A percentile compares a stretch with the other conserved stretches of the same genome.
phyloP scores from a whole-genome alignment of 1,140 invertebrate species.

The Uloborus diversus region DNA sequence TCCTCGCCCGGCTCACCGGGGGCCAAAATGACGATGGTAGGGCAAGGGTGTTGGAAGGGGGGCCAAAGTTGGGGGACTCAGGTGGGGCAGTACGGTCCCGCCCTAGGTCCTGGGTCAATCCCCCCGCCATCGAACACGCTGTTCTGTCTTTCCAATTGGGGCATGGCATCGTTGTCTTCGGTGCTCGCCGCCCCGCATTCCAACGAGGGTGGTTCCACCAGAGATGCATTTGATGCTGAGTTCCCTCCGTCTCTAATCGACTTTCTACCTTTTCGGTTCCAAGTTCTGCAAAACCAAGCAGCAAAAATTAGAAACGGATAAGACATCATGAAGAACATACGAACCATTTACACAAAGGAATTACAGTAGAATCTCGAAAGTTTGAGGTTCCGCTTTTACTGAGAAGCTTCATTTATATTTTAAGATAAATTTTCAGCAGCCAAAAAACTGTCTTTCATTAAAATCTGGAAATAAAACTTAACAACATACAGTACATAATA shows the following conservation, averaged over 20 bases:
- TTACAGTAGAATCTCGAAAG: too few species aligned
- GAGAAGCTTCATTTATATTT: too few species aligned
- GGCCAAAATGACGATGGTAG: slow-evolving; percentile 22
- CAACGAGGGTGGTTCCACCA: slow-evolving; percentile 4
- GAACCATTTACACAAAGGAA: too few species aligned
- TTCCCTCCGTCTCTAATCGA: background rate
- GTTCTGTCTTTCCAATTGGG: slow-evolving; percentile 47
- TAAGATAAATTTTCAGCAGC: too few species aligned
- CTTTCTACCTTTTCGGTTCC: slow-evolving; percentile 1
- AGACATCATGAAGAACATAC: too few species aligned
- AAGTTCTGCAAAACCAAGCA: too few species aligned
- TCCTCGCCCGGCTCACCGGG: slow-evolving; percentile 3
- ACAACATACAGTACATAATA: too few species aligned
- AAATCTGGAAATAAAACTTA: too few species aligned
- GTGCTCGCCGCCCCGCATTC: background rate
- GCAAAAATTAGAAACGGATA: too few species aligned
- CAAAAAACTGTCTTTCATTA: too few species aligned
- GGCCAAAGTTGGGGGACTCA: slow-evolving; percentile 55
- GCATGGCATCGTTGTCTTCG: slow-evolving; percentile 39
- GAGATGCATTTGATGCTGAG: background rate
- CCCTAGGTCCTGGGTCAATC: background rate
- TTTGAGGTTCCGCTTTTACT: too few species aligned
- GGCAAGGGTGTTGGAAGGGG: slow-evolving; percentile 37
- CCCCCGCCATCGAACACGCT: slow-evolving; percentile 51
- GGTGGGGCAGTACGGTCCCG: slow-evolving; percentile 30